Evolutionary conservation across 2,797 vertebrate species (phyloP), one percentile per base, ranked within the genome.

Genomic region (Brachyrhaphis roseni): DNA sequence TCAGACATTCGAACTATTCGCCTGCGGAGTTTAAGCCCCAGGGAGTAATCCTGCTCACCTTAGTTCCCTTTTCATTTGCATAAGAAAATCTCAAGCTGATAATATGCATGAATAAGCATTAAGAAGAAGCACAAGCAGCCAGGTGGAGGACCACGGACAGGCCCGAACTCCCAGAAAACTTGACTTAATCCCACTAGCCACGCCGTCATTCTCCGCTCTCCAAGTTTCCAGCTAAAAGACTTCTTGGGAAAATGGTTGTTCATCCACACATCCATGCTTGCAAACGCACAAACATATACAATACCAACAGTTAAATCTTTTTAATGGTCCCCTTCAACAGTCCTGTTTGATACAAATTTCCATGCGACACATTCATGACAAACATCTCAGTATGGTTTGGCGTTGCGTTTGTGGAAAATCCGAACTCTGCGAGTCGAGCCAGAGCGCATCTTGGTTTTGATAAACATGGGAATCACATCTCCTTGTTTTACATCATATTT

Each of bases 391-490:
- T 74, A 84, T 88, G 84, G 84, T 88, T 90, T 94, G 93, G 94
- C 92, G 90, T 82, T 78, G 0, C 41, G 80, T 78, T 76, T 71
- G 81, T 89, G 94, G 93, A 95, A 95, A 95, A 90, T 92, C 88
- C 93, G 83, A 93, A 94, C 80, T 80, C 79, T 73, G 78, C 66
- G 31, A 59, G 53, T 49, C 74, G 51, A 87, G 91, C 88, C 88
- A 94, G 84, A 83, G 85, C 36, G 72, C 80, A 86, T 86, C 80
- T 74, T 86, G 80, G 78, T 86, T 72, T 81, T 84, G 81, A 94
- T 93, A 94, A 93, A 92, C 79, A 90, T 41, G 34, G 36, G 20
- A 66, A 5, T 66, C 36, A 10, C 36, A 23, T 36, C 64, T 66
- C 7, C 34, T 23, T 39, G 18, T 28, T 71, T 16, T 28, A 28